A percentile compares a stretch with the other conserved stretches of the same genome.
Conservation (phyloP, 2,113 vertebrate genomes). For the Misgurnus mizolepis region DNA sequence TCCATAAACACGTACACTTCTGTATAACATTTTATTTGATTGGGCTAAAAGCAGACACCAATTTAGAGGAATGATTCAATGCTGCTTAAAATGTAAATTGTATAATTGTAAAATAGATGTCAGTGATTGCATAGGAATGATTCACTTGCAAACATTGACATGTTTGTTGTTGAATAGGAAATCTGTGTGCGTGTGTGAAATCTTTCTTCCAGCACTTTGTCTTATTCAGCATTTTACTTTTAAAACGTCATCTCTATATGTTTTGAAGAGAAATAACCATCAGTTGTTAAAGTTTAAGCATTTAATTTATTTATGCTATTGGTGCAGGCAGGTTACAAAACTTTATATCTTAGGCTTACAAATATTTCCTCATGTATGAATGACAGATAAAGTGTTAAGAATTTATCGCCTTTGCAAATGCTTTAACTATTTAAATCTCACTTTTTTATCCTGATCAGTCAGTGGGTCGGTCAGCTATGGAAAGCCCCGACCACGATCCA, state of each 20-base stretch:
- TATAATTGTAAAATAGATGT: slow-evolving; percentile 7
- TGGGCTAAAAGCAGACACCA: slow-evolving; percentile 10
- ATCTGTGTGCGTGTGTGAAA: slow-evolving; percentile 22
- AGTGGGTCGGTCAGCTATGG: slow-evolving; percentile 9
- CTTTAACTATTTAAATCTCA: background rate
- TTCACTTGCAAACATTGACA: background rate
- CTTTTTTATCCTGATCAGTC: slow-evolving; percentile 2
- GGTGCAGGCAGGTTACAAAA: too few species aligned
- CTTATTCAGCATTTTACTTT: too few species aligned
- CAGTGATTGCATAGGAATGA: slow-evolving; percentile 13
- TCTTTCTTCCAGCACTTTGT: too few species aligned
- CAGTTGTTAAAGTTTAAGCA: too few species aligned
- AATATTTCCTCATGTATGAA: background rate
- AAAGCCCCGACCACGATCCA: slow-evolving; percentile 1
- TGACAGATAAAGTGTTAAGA: background rate
- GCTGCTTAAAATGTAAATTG: slow-evolving; percentile 16
- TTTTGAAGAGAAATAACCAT: too few species aligned
- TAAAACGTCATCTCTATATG: too few species aligned
- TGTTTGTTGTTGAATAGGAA: background rate
- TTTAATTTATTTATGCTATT: too few species aligned
- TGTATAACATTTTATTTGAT: background rate
- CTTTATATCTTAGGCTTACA: too few species aligned
- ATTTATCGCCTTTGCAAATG: background rate
- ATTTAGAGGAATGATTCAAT: slow-evolving; percentile 9
- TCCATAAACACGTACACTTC: background rate